phyloP scores from a whole-genome alignment of 1,140 invertebrate species.

The Macrobrachium nipponense region DNA sequence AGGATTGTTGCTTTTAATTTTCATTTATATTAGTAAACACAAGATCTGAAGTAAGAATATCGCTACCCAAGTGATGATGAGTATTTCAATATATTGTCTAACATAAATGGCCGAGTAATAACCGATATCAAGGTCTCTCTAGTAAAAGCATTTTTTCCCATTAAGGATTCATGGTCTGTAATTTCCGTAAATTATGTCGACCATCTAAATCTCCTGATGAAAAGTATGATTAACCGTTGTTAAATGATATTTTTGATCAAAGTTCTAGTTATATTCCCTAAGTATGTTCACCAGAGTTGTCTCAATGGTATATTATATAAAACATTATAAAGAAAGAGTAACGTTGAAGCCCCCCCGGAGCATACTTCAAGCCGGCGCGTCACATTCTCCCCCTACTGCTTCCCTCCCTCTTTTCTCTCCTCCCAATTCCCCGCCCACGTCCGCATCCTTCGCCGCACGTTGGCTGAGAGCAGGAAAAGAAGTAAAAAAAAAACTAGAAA shows the following conservation, averaged over 20 bases:
- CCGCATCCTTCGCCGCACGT: conserved; percentile 57
- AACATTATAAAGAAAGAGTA: conserved; percentile 23
- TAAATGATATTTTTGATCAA: too few species aligned
- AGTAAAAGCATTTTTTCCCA: conserved; percentile 33
- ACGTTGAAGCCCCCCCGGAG: conserved; percentile 23
- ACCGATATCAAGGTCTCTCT: neutral
- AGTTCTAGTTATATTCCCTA: too few species aligned
- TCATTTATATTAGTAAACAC: neutral
- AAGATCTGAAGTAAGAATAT: neutral
- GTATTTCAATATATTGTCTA: neutral
- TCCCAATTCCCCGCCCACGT: conserved; percentile 54
- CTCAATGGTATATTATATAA: neutral
- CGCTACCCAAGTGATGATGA: neutral
- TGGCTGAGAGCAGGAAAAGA: conserved; percentile 59
- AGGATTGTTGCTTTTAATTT: conserved; percentile 36
- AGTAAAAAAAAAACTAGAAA: conserved; percentile 48
- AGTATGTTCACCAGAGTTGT: too few species aligned
- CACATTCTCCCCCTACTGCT: conserved; percentile 26
- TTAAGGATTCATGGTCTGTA: conserved; percentile 55
- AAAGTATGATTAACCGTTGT: too few species aligned
- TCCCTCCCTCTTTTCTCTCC: conserved; percentile 13
- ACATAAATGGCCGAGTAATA: neutral
- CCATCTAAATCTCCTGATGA: neutral
- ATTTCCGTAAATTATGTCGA: conserved; percentile 49
- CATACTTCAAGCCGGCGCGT: conserved; percentile 28